Evolutionary conservation across 2,113 vertebrate genomes (phyloP), one percentile per base, ranked within the genome.

Genomic region (Pavo muticus): DNA sequence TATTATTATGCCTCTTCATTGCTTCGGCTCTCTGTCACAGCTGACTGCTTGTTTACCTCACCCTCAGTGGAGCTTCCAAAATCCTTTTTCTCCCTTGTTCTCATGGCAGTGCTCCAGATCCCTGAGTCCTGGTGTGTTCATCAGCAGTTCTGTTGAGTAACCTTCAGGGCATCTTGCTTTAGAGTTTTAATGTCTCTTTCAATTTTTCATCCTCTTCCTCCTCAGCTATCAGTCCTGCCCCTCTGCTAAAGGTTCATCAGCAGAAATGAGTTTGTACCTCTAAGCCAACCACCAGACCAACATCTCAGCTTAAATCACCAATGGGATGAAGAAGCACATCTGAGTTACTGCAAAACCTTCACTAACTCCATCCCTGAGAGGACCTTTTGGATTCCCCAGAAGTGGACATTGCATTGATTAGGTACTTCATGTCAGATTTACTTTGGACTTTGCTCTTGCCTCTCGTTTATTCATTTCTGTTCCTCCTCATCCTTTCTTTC

Each of bases 1-100:
- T 95, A 97, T 97, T 97, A 95, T 94, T 96, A 91, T 87, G 95
- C 95, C 70, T 97, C 92, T 96, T 97, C 95, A 89, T 92, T 94
- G 95, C 94, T 71, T 97, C 44, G 21, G 91, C 91, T 95, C 88
- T 95, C 94, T 96, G 95, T 97, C 97, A 97, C 96, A 98, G 95
- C 90, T 97, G 97, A 97, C 95, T 96, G 93, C 94, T 91, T 97
- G 87, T 94, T 95, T 96, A 93, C 97, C 94, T 97, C 93, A 91
- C 86, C 64, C 95, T 97, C 97, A 89, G 19, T 10, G 91, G 90
- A 94, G 92, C 69, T 94, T 91, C 92, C 94, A 93, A 79, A 96
- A 91, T 84, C 80, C 60, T 90, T 91, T 95, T 91, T 60, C 84
- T 91, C 50, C 83, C 90, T 88, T 50, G 14, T 94, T 93, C 84